phyloP scores from a whole-genome alignment of 2,888 invertebrate genomes.

The Dryocosmus kuriphilus region DNA sequence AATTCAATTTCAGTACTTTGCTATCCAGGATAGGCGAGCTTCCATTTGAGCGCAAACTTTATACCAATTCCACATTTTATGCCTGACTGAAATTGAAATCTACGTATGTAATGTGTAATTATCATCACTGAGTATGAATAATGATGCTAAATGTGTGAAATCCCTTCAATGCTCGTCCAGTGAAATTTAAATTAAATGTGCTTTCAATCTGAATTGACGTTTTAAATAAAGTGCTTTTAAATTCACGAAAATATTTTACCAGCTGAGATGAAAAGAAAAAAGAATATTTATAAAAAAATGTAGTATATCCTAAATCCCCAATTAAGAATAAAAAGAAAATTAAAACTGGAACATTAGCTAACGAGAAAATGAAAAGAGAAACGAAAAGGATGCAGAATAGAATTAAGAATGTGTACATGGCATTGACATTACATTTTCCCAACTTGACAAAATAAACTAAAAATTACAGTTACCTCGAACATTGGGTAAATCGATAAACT shows the following conservation, averaged over 20 bases:
- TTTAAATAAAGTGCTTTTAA: too few relatives aligned
- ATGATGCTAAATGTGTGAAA: background rate
- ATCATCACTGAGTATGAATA: background rate
- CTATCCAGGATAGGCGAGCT: background rate
- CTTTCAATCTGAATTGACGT: background rate
- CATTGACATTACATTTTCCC: background rate
- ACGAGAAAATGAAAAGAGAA: slow-evolving; percentile 53
- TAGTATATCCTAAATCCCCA: too few relatives aligned
- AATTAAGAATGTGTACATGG: slow-evolving; percentile 4
- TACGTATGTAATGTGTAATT: slow-evolving; percentile 19
- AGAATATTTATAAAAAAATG: too few relatives aligned
- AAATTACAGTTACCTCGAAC: too few relatives aligned
- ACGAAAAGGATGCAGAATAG: slow-evolving; percentile 47
- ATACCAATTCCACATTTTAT: background rate
- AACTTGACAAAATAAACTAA: too few relatives aligned
- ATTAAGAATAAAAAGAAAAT: slow-evolving; percentile 49
- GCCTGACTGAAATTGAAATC: slow-evolving; percentile 14
- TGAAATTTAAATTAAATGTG: background rate
- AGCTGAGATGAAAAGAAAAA: background rate
- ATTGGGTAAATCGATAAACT: too few relatives aligned
- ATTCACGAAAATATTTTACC: too few relatives aligned
- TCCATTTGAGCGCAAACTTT: background rate
- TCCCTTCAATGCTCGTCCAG: background rate
- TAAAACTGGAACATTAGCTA: slow-evolving; percentile 52
- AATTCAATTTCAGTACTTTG: background rate